phyloP scores from a whole-genome alignment of 2,888 invertebrate species.

The Myathropa florea region DNA sequence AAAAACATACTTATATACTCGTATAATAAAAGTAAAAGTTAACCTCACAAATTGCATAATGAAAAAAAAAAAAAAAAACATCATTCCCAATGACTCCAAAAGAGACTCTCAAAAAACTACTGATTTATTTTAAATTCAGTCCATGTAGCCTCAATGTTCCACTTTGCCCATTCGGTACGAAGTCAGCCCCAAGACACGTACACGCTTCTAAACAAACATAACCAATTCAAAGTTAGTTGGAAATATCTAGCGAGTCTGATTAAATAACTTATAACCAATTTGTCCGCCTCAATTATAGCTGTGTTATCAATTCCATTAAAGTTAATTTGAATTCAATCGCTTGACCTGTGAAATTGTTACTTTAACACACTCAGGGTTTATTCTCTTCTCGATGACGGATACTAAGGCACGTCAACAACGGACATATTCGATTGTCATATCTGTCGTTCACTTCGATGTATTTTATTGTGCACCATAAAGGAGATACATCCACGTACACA shows the following conservation, averaged over 20 bases:
- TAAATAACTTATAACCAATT: conserved; percentile 7
- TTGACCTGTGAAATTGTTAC: background rate
- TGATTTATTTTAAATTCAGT: background rate
- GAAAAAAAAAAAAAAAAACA: background rate
- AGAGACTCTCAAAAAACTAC: background rate
- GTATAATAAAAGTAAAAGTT: background rate
- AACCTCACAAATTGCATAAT: background rate
- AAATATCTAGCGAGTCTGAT: background rate
- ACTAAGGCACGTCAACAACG: too few relatives aligned
- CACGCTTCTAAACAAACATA: background rate
- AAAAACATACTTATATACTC: too few relatives aligned
- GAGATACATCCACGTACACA: background rate
- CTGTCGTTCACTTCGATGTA: background rate
- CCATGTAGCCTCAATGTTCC: background rate
- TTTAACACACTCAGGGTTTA: background rate
- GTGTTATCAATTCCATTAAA: conserved; percentile 16
- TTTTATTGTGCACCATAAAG: background rate
- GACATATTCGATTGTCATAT: background rate
- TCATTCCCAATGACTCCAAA: background rate
- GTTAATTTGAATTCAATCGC: conserved; percentile 13
- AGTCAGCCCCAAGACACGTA: background rate
- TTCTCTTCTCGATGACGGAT: background rate
- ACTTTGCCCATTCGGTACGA: background rate
- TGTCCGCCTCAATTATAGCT: background rate
- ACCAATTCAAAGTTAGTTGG: background rate